Percentiles rank a stretch among this genome's conserved stretches.
Evolutionary conservation across 2,888 invertebrate species (phyloP).

Genomic region (Spialia ferax): DNA sequence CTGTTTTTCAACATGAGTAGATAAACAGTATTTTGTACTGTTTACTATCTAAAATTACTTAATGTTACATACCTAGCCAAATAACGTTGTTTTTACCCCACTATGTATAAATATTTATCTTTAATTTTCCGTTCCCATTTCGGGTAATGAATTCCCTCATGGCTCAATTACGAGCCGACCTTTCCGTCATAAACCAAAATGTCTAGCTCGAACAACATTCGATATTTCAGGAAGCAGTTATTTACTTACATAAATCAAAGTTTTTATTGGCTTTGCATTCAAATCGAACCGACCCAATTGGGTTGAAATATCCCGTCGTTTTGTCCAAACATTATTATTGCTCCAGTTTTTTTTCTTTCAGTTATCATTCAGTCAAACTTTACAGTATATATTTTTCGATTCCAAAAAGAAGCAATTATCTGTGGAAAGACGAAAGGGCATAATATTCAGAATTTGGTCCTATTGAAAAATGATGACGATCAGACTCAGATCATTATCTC

Average conservation of each 20-base stretch:
- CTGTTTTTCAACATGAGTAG: too few relatives aligned
- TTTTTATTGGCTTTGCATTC: constrained; percentile 34
- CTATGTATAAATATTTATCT: neutral
- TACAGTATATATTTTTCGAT: too few relatives aligned
- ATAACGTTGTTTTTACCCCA: neutral
- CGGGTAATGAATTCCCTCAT: neutral
- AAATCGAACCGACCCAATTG: constrained; percentile 30
- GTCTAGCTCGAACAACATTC: neutral
- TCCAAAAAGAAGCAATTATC: too few relatives aligned
- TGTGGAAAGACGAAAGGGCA: too few relatives aligned
- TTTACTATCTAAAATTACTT: too few relatives aligned
- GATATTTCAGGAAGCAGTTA: constrained; percentile 25
- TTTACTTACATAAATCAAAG: constrained; percentile 36
- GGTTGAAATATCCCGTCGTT: constrained; percentile 24
- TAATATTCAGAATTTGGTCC: too few relatives aligned
- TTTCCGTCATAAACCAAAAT: constrained; percentile 6
- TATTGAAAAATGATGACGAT: too few relatives aligned
- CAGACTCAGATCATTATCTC: too few relatives aligned
- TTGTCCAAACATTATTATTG: constrained; percentile 29
- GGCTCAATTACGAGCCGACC: constrained; percentile 2
- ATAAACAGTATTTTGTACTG: too few relatives aligned
- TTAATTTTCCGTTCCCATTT: neutral
- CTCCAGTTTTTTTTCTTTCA: neutral
- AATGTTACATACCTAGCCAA: neutral
- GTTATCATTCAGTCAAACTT: too few relatives aligned